Conservation (phyloP, 2,113 vertebrate genomes). For the Bolborhynchus lineola region DNA sequence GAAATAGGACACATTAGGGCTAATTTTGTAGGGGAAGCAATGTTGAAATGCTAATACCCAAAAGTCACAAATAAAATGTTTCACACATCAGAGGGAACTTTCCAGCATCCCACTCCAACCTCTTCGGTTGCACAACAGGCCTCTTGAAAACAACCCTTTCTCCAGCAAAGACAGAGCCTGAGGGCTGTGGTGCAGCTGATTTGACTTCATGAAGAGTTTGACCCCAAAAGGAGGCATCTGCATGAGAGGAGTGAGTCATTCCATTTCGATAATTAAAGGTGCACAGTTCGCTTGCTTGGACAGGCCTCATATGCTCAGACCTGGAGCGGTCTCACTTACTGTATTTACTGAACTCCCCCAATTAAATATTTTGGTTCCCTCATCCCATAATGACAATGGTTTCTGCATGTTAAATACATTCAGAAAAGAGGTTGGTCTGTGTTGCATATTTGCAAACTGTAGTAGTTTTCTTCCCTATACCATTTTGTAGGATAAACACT, state of each 20-base stretch:
- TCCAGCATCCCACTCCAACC: not conserved
- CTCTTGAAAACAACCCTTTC: not conserved
- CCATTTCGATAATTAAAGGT: conserved; percentile 19
- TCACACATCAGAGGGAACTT: not conserved
- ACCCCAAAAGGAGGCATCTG: conserved; percentile 13
- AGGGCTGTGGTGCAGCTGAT: not conserved
- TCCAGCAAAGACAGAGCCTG: conserved; percentile 8
- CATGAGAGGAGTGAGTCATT: conserved; percentile 16
- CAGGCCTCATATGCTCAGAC: not conserved
- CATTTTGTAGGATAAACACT: not conserved
- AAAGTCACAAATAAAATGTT: not conserved
- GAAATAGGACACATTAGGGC: not conserved
- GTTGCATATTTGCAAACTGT: not conserved
- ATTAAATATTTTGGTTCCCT: conserved; percentile 31
- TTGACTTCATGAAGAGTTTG: not conserved
- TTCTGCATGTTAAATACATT: not conserved
- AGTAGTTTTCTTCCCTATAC: not conserved
- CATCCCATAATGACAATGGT: not conserved
- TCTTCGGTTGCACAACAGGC: not conserved
- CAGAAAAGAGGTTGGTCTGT: not conserved
- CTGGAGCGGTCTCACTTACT: conserved; percentile 25
- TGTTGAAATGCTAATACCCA: not conserved
- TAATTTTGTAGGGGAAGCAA: not conserved
- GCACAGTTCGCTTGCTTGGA: conserved; percentile 9
- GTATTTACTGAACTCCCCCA: conserved; percentile 24